Base-by-base conservation (phyloP, 2,888 invertebrate species). In the Lithodes maja region DNA sequence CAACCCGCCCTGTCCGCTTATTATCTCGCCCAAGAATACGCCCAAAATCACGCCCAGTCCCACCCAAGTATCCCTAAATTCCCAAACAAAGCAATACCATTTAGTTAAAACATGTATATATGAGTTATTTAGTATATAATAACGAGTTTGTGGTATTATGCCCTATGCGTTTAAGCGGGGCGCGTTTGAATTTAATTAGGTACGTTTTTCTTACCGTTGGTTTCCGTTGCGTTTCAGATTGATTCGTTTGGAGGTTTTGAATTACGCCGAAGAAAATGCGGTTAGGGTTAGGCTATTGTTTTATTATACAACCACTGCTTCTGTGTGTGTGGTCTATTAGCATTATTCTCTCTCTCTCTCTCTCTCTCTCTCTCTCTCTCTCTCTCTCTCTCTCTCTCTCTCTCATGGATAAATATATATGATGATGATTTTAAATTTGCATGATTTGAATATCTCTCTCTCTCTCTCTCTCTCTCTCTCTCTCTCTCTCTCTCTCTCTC, bases 341-440 rank as follows among this genome's bases (percentile, higher is more conserved):
- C 61, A 12, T 61, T 61, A 12, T 12, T 61, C 12, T 12, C 74
- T 74, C 74, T 74, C 77, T 3, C 49, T 77, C 77, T 77, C 77
- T 49, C 78, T 81, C 81, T 69, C 50, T 68, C 68, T 68, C 52
- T 68, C 68, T 68, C 68, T 82, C 81, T 68, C 81, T 15, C 7
- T 79, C 17, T 53, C 83, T 83, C 49, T 54, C 74, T 49, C 33
- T 54, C 74, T 54, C 75, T 74, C 83, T 74, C 69, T 71, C 82
- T 82, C 52, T 33, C 33, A 33, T 33, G 33, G 33, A 33, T 33
- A 33, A 33, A 33, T 33, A 33, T 33, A 33, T 33, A 33, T 33
- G 53, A 3, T 54, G 50, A 2, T 77, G 3, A 5, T 77, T 9
- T 77, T 77, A 49, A 33, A 15, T 53, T 53, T 53, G 53, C 15